Evolutionary conservation across 2,888 invertebrate genomes (phyloP), one percentile per base, ranked within the genome.

Genomic region (Lissocephala sabroskyi): DNA sequence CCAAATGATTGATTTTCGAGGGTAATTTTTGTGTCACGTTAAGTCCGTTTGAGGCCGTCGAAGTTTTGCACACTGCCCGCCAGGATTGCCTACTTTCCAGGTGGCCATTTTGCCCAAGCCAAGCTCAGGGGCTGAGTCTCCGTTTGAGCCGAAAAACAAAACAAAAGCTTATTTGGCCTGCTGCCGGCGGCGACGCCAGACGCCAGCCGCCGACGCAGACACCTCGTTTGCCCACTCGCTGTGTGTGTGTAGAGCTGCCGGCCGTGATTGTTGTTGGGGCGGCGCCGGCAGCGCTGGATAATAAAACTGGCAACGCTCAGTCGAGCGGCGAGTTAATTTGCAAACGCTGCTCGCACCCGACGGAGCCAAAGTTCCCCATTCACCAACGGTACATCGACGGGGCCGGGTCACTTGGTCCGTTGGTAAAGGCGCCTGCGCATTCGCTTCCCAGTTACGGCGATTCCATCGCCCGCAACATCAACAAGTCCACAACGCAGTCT

Each of bases 281-380:
- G 49, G 42, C 46, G 19, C 37, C 52, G 7, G 43, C 48, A n/a
- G 52, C 53, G 30, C 37, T 75, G 76, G 65, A 73, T 75, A 78
- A 79, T 78, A 79, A 77, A 77, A 77, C 63, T 45, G 73, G 65
- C 79, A 63, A 59, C 64, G 78, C 63, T 63, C 79, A 66, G 63
- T 78, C 79, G 65, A 79, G 59, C 68, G 73, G 63, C 78, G 78
- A 71, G 77, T 77, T 73, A 78, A 77, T 78, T 64, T 73, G 73
- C 68, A 65, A 79, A 62, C 62, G 66, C 62, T 61, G 66, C 66
- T 78, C 76, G 67, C 57, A 63, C 79, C 63, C 71, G 60, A 56
- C 70, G 75, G 70, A 60, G 64, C 60, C 58, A 57, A 61, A 56
- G n/a, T n/a, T n/a, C n/a, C n/a, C n/a, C n/a, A 42, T 17, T n/a